Percentiles rank a stretch among this genome's conserved stretches.
phyloP scores from a whole-genome alignment of 2,888 invertebrate species.

The Anthoptus insignis region DNA sequence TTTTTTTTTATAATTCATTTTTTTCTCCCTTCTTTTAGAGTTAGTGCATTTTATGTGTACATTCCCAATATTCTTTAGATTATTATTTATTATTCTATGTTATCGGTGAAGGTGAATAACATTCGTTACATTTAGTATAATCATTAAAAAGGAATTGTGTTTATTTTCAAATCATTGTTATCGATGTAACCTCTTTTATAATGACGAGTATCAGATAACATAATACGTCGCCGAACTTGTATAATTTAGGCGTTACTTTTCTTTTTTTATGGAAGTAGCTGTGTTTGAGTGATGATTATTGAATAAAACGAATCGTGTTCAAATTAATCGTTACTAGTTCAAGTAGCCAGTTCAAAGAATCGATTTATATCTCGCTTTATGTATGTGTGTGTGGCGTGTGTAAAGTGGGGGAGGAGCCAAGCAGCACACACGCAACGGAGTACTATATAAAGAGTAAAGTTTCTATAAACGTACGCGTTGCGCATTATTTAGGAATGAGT shows the following conservation, averaged over 20 bases:
- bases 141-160: neutral
- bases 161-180: conserved; percentile 3
- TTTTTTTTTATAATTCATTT: conserved; percentile 29
- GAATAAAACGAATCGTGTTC: neutral
- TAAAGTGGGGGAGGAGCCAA: conserved; percentile 48
- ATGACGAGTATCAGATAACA: neutral
- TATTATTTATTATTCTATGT: conserved; percentile 53
- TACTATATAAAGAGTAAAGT: neutral
- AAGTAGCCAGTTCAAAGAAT: conserved; percentile 7
- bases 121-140: conserved; percentile 39
- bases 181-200: neutral
- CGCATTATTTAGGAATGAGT: conserved; percentile 17
- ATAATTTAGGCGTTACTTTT: too few species aligned
- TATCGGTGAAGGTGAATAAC: conserved; percentile 47
- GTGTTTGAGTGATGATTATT: neutral
- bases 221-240: neutral
- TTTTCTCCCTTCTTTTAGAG: conserved; percentile 48
- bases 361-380: conserved; percentile 21
- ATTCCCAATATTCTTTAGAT: conserved; percentile 58
- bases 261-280: too few species aligned
- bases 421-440: neutral
- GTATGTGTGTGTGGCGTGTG: neutral
- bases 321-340: neutral
- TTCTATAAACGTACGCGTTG: conserved; percentile 3
- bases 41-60: conserved; percentile 69